Evolutionary conservation across 2,888 invertebrate genomes (phyloP), one percentile per base, ranked within the genome.

Genomic region (Agrochola litura): DNA sequence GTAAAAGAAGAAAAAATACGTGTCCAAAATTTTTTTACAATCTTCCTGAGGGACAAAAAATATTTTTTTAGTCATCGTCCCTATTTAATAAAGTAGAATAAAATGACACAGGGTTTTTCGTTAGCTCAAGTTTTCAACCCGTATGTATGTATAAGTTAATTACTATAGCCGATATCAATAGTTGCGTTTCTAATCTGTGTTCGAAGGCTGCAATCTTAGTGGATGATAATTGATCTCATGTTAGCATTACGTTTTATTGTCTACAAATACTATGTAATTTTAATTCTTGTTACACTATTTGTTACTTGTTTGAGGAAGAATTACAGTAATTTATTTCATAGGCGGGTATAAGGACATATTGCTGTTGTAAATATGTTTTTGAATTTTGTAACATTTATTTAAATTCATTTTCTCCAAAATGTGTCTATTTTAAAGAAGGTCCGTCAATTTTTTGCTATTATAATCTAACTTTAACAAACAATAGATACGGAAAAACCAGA

Each of bases 131-230:
- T 61, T 83, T 75, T 66, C 52, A 66, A 61, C 69, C 22, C 5
- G 8, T 43, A 19, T n/a, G 52, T 6, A 30, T 10, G 3, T 8
- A 16, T 25, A 49, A n/a, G 22, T 61, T 61, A 69, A 52, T 81
- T 58, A 54, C 30, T 43, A 37, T 52, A 52, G 19, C 52, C 60
- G 66, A 14, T 65, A 71, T 71, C 54, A 66, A 58, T 71, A 37
- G 0, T 61, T 76, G 72, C 67, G 77, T 83, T 82, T 83, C 77
- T 77, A 85, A 85, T 85, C 30, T 54, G 30, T 22, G 46, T 30
- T 56, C 37, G 73, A 85, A 86, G 77, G 77, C 70, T 73, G 58
- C 60, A 43, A 67, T 75, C 67, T 73, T 80, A 56, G 49, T 49
- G 19, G 41, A 54, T 71, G 12, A 52, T 82, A 63, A 86, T 83